Evolutionary conservation across 2,888 invertebrate species (phyloP), one percentile per base, ranked within the genome.

Genomic region (Ischnura elegans): DNA sequence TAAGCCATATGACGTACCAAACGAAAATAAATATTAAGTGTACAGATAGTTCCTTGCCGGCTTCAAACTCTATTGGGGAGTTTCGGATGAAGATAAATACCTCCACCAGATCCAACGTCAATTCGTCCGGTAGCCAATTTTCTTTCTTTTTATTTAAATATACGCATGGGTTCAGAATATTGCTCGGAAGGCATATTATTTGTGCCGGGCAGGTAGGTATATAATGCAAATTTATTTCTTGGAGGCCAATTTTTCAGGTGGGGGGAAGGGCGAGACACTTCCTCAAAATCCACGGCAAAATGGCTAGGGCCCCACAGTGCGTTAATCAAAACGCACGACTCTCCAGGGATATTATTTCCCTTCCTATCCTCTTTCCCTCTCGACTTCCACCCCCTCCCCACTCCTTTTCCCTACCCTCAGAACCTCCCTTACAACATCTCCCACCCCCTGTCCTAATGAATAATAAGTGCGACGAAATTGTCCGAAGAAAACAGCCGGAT

Each of bases 401-500:
- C 61, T 55, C 19, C 25, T n/a, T 21, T n/a, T 16, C 61, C 61
- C 61, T 61, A 6, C 19, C 2, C 1, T n/a, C 76, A 29, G 0
- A 51, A 51, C 51, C 51, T n/a, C n/a, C n/a, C n/a, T n/a, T n/a
- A n/a, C 51, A 51, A 51, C 76, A 36, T 76, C 76, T 36, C 76
- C 16, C 76, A 76, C 76, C 16, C 76, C 76, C 16, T n/a, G 76
- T 76, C 76, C 76, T 76, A 76, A 76, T 90, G 66, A 90, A 90
- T 90, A 61, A 90, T 90, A 61, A 55, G 90, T 66, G 90, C 43
- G 90, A 90, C 43, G 61, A 90, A 90, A 90, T 90, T 90, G 90
- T 61, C n/a, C 61, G n/a, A 90, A 90, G 90, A 90, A 87, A 61
- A 76, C 76, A 36, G 76, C 36, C 76, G 36, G 36, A 76, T 76